Evolutionary conservation across 2,888 invertebrate genomes (phyloP).

Genomic region (Petrolisthes cinctipes): DNA sequence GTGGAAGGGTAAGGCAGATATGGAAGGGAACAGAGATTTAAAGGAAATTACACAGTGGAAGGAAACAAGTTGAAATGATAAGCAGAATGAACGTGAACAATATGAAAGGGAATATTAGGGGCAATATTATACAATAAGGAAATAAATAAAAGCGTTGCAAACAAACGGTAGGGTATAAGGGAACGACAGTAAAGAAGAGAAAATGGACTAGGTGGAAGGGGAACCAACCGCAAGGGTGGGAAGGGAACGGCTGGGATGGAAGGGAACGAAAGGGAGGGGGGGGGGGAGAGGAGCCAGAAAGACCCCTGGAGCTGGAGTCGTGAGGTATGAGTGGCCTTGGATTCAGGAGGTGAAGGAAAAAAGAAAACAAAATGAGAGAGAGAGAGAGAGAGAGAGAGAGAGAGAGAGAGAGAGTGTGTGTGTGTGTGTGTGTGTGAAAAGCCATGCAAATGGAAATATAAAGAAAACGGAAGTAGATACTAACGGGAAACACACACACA

Average conservation of each 20-base stretch:
- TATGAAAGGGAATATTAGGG: not conserved
- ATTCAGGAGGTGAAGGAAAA: not conserved
- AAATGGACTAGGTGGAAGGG: not conserved
- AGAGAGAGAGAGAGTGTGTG: not conserved
- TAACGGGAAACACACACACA: no score
- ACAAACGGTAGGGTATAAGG: not conserved
- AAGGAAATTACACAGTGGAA: not conserved
- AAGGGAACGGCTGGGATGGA: not conserved
- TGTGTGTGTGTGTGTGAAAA: no score
- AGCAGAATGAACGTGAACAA: not conserved
- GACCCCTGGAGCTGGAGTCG: conserved; percentile 3
- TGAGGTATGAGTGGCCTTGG: conserved; percentile 6
- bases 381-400: conserved; percentile 13
- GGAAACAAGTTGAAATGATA: not conserved
- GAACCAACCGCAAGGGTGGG: not conserved
- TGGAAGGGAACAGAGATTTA: not conserved
- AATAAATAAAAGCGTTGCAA: not conserved
- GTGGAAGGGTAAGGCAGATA: not conserved
- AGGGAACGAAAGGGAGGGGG: not conserved
- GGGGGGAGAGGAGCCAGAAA: not conserved
- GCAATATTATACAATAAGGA: not conserved
- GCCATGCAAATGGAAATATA: no score
- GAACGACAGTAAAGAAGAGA: not conserved
- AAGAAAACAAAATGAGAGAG: not conserved
- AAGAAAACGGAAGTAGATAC: no score